Percentiles rank a stretch among this genome's conserved stretches.
phyloP scores from a whole-genome alignment of 1,140 invertebrate species.

The Drosophila subpulchrella region DNA sequence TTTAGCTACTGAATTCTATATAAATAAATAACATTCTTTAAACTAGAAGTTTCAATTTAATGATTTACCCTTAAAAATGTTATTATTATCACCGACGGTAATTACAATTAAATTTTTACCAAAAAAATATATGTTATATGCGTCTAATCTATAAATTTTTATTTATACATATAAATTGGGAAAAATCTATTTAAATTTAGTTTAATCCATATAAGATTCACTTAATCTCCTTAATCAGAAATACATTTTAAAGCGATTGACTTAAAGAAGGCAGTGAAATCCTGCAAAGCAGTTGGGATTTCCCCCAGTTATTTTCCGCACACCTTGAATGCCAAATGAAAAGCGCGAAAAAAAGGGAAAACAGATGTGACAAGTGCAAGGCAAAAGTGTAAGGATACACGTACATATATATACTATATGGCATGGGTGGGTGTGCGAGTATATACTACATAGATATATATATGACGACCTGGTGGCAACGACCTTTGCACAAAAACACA shows the following conservation, averaged over 20 bases:
- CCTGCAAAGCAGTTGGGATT: constrained; percentile 34
- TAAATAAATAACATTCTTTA: too few relatives aligned
- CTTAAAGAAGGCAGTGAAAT: constrained; percentile 14
- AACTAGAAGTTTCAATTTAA: too few relatives aligned
- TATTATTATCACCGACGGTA: background rate
- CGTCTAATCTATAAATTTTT: too few relatives aligned
- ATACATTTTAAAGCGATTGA: constrained; percentile 21
- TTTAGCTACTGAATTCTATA: too few relatives aligned
- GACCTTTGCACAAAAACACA: constrained; percentile 36
- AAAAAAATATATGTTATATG: too few relatives aligned
- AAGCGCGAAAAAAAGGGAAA: constrained; percentile 38
- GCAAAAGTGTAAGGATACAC: constrained; percentile 67
- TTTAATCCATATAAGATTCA: background rate
- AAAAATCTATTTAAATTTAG: background rate
- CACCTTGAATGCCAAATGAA: constrained; percentile 56
- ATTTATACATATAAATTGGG: too few relatives aligned
- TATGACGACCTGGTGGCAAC: constrained; percentile 42
- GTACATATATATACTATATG: constrained; percentile 2
- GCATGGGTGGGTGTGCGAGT: background rate
- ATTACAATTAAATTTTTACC: background rate
- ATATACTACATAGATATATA: background rate
- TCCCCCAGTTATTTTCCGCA: constrained; percentile 23
- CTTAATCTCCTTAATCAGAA: background rate
- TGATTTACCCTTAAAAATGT: too few relatives aligned
- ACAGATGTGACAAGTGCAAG: constrained; percentile 72